Evolutionary conservation across 2,113 vertebrate species (phyloP).

Genomic region (Dipodomys spectabilis): DNA sequence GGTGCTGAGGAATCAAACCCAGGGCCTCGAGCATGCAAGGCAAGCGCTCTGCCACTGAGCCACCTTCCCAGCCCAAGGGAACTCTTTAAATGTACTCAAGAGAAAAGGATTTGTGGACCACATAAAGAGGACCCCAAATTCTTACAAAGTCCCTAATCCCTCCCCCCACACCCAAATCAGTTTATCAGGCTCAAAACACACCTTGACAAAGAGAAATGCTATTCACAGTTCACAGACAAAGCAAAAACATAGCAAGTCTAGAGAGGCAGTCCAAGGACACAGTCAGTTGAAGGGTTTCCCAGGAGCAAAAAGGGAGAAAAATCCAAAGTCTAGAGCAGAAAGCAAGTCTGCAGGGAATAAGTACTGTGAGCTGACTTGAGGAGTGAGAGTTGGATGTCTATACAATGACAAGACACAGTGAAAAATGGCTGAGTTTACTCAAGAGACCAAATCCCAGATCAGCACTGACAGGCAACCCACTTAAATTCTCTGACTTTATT

Average conservation of each 20-base stretch:
- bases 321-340: background rate
- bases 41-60: too few species aligned
- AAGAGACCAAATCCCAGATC: background rate
- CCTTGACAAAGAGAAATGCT: background rate
- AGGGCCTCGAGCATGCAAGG: too few species aligned
- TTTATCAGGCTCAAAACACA: background rate
- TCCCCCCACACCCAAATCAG: background rate
- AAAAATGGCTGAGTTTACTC: background rate
- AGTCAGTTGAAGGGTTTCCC: background rate
- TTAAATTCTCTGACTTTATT: background rate
- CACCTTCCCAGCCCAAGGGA: too few species aligned
- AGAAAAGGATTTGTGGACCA: background rate
- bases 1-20: too few species aligned
- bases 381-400: background rate
- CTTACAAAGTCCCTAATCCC: background rate
- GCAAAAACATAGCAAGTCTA: background rate
- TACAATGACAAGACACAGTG: background rate
- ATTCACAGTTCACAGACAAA: background rate
- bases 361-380: background rate
- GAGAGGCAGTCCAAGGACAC: background rate
- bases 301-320: background rate
- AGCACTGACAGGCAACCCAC: background rate
- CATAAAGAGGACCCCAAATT: background rate
- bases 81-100: background rate
- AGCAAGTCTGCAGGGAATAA: background rate